Conservation (phyloP, 2,797 vertebrate species). For the Coccyzus lansbergi region DNA sequence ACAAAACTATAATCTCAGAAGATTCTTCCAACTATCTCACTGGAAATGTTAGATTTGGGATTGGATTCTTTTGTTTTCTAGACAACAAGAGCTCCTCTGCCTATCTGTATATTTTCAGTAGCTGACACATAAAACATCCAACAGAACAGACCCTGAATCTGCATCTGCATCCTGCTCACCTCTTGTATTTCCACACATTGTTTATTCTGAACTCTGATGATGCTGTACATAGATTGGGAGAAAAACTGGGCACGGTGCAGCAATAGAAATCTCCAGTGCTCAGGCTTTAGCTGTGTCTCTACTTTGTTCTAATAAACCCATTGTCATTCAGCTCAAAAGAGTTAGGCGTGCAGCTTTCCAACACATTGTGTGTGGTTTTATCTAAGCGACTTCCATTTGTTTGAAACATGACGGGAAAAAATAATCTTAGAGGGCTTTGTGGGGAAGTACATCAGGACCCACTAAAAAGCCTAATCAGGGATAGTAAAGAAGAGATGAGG, state of each 20-base stretch:
- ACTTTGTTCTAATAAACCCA: background rate
- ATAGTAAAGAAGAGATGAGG: background rate
- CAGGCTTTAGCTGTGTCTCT: background rate
- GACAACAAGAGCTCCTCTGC: background rate
- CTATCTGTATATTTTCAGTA: background rate
- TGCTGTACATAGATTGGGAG: background rate
- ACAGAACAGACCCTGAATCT: background rate
- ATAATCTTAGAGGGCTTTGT: background rate
- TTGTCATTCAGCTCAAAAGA: background rate
- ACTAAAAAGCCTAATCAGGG: background rate
- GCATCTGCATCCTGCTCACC: background rate
- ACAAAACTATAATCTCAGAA: background rate
- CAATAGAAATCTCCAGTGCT: background rate
- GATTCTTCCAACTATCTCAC: background rate
- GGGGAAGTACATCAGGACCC: background rate
- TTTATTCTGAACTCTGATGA: background rate
- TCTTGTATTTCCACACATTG: fast-evolving
- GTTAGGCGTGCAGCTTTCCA: background rate
- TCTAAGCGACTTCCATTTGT: background rate
- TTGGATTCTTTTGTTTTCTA: background rate
- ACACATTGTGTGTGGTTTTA: background rate
- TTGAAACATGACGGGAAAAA: background rate
- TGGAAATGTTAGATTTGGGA: background rate
- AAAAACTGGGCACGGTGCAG: background rate
- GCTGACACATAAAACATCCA: background rate